Base-by-base conservation (phyloP, 2,113 vertebrate species). In the Callospermophilus lateralis region DNA sequence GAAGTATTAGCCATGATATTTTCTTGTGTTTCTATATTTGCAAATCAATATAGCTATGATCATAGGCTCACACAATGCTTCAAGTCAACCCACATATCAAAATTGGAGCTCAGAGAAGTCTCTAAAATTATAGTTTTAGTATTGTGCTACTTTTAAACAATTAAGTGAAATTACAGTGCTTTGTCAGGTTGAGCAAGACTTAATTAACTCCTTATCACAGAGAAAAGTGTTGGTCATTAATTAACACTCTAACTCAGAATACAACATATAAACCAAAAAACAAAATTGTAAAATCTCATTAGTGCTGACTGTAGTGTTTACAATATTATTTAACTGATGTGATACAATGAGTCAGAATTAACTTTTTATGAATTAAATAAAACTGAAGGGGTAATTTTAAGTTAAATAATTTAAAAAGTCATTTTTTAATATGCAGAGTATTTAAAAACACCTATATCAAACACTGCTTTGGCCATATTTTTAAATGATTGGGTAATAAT, bases 141-240 rank as follows among this genome's bases (percentile, higher is more conserved):
- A 85, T 61, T 91, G 9, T 85, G 42, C 20, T 90, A 63, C 4
- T 48, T 95, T 10, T 24, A 89, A 73, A 45, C 9, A 6, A 67
- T 48, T 89, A 95, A 65, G 20, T 76, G 15, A 96, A 91, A 76
- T 93, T 19, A 89, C 11, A 85, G 0, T 89, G 55, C 9, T 77
- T 68, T 88, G 3, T 2, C 19, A 77, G 10, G 22, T 77, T 81
- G 20, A 0, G n/a, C 8, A 81, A 92, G 92, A 45, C 32, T 87
- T 84, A 88, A 90, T 90, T 95, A 86, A 42, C 22, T 90, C 17
- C 15, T 95, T 90, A 93, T 84, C n/a, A 67, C 9, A 76, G 24
- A 87, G 30, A 72, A 81, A 92, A 76, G 8, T 30, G 32, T 37
- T 77, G 19, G 39, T 9, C 28, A 72, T 74, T 84, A 88, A 72